Evolutionary conservation across 2,797 vertebrate species (phyloP).

Genomic region (Scomberomorus guttatus): DNA sequence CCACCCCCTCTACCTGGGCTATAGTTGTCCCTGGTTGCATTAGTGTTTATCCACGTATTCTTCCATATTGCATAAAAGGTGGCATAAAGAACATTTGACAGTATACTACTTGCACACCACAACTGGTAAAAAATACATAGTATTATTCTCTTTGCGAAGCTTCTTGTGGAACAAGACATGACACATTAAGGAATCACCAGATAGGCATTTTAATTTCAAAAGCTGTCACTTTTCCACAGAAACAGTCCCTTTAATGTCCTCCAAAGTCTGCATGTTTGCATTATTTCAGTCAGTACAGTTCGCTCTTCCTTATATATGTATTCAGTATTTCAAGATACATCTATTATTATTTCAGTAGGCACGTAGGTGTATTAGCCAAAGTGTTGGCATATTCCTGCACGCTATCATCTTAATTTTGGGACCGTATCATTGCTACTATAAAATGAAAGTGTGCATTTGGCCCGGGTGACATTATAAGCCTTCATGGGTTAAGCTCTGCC

Average conservation of each 20-base stretch:
- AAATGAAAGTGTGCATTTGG: slow-evolving; percentile 51
- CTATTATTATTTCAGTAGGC: slow-evolving; percentile 4
- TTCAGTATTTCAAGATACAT: slow-evolving; percentile 14
- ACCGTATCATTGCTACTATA: slow-evolving; percentile 35
- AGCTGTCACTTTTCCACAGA: slow-evolving; percentile 8
- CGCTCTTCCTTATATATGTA: neutral
- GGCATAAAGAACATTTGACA: neutral
- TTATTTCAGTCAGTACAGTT: slow-evolving; percentile 5
- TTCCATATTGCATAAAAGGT: slow-evolving; percentile 6
- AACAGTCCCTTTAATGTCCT: neutral
- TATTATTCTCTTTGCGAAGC: slow-evolving; percentile 8
- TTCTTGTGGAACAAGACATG: slow-evolving; percentile 5
- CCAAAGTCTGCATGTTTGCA: slow-evolving; percentile 4
- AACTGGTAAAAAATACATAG: slow-evolving; percentile 25
- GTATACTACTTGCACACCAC: neutral
- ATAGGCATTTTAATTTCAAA: slow-evolving; percentile 13
- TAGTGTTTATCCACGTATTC: neutral
- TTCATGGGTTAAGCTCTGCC: slow-evolving; percentile 57
- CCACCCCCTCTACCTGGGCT: slow-evolving; percentile 5
- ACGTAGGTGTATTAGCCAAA: neutral
- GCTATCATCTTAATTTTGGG: slow-evolving; percentile 39
- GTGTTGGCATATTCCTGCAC: slow-evolving; percentile 17
- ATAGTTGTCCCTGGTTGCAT: slow-evolving; percentile 3
- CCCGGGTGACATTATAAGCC: slow-evolving; percentile 58
- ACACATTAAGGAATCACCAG: slow-evolving; percentile 27